A percentile compares a stretch with the other conserved stretches of the same genome.
phyloP scores from a whole-genome alignment of 2,888 invertebrate genomes.

The Hirtodrosophila alboralis region DNA sequence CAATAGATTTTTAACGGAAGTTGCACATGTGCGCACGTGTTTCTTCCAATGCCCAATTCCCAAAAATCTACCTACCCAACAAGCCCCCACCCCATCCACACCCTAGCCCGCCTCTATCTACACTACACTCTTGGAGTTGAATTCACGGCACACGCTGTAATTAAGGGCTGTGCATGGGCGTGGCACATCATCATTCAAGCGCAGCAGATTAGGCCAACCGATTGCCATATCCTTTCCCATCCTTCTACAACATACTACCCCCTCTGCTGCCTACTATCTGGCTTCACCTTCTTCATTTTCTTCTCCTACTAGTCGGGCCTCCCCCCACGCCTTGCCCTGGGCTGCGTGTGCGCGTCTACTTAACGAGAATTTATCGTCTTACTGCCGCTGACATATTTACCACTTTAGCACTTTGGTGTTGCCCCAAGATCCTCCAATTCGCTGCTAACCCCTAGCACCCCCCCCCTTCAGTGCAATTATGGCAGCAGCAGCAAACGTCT shows the following conservation, averaged over 20 bases:
- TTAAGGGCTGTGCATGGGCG: constrained; percentile 67
- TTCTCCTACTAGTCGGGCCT: constrained; percentile 16
- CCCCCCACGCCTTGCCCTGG: constrained; percentile 4
- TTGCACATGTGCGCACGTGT: constrained; percentile 81
- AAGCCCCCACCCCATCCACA: background rate
- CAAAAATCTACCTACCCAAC: constrained; percentile 13
- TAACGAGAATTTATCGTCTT: constrained; percentile 76
- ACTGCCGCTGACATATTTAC: constrained; percentile 80
- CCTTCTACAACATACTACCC: background rate
- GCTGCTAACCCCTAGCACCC: background rate
- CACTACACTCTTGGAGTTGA: constrained; percentile 19
- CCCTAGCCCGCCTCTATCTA: background rate
- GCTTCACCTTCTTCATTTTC: background rate
- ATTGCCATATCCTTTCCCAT: constrained; percentile 44
- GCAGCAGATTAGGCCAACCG: constrained; percentile 75
- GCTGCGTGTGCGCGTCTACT: constrained; percentile 79
- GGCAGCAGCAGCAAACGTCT: constrained; percentile 51
- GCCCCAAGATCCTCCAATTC: constrained; percentile 18
- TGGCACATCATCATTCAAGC: constrained; percentile 79
- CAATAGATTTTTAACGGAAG: constrained; percentile 81
- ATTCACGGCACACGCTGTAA: constrained; percentile 64
- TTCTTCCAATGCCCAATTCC: constrained; percentile 48
- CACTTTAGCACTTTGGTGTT: constrained; percentile 70
- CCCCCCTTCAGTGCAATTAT: constrained; percentile 45
- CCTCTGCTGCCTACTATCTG: background rate